phyloP scores from a whole-genome alignment of 2,888 invertebrate species.

The Ornithoptera alexandrae region DNA sequence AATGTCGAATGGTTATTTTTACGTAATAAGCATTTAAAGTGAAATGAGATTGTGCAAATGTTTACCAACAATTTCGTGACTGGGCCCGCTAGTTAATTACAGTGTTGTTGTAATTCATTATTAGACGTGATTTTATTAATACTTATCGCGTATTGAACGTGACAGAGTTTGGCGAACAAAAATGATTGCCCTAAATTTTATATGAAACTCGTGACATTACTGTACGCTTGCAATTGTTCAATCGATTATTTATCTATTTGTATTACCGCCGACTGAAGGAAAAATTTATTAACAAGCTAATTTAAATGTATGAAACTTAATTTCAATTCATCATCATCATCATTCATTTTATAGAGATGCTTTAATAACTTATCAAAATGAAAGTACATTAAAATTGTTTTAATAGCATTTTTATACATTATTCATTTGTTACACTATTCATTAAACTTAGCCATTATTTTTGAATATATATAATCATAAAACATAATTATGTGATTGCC shows the following conservation, averaged over 20 bases:
- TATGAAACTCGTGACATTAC: background rate
- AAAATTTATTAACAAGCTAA: background rate
- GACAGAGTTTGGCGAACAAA: slow-evolving; percentile 8
- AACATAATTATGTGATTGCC: no score
- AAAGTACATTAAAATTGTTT: no score
- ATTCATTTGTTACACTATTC: no score
- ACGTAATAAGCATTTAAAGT: slow-evolving; percentile 13
- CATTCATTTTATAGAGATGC: no score
- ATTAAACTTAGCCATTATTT: no score
- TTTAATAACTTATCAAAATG: no score
- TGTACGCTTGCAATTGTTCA: background rate
- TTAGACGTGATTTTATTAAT: slow-evolving; percentile 18
- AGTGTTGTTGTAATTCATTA: slow-evolving; percentile 10
- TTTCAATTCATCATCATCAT: no score
- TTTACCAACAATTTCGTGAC: slow-evolving; percentile 27
- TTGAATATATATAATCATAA: no score
- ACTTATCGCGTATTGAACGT: slow-evolving; percentile 11
- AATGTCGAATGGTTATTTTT: slow-evolving; percentile 23
- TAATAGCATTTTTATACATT: no score
- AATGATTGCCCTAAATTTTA: slow-evolving; percentile 1
- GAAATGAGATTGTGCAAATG: slow-evolving; percentile 15
- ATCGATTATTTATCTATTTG: slow-evolving; percentile 1
- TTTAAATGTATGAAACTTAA: no score
- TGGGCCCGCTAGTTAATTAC: slow-evolving; percentile 20
- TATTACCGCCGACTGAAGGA: background rate